Evolutionary conservation across 2,888 invertebrate species (phyloP), one percentile per base, ranked within the genome.

Genomic region (Lepidocyrtoides sp.): DNA sequence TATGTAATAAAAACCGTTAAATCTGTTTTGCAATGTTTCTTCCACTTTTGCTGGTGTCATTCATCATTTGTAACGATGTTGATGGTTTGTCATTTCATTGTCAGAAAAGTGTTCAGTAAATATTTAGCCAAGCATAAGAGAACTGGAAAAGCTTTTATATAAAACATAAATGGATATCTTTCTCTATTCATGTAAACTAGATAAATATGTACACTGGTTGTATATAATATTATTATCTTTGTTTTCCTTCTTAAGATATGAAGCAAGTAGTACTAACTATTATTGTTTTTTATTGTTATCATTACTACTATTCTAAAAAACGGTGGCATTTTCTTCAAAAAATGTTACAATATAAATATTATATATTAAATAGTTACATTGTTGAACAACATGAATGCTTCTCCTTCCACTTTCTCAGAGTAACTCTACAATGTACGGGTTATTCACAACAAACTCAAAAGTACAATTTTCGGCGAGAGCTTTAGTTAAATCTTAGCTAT

Each of bases 81-180:
- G 77, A 20, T 60, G 32, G 81, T 79, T 60, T 75, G 85, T 85
- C 54, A 57, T 63, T 89, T 83, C 26, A 41, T 86, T 88, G 83
- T 83, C 77, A 81, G 36, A 29, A 57, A 41, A 41, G 41, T 77
- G 10, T 26, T 77, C 51, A 77, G 29, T 77, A 77, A 17, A 23
- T 57, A 69, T 89, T 77, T 51, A 89, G 89, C 89, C 60, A 89
- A 89, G 63, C 41, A 48, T 89, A 89, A 85, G 84, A 84, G 41
- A 79, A 63, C 63, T 77, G 63, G 84, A 85, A n/a, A n/a, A 85
- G 77, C 66, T 77, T 90, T 66, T 90, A 85, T 32, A 89, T 32
- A 90, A 90, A 90, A 90, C 63, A 90, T 90, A 90, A 90, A 85
- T 66, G 63, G 63, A 36, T 77, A 60, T 60, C 48, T 79, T n/a